Base-by-base conservation (phyloP, 2,888 invertebrate species). In the Lithophane ornitopus region DNA sequence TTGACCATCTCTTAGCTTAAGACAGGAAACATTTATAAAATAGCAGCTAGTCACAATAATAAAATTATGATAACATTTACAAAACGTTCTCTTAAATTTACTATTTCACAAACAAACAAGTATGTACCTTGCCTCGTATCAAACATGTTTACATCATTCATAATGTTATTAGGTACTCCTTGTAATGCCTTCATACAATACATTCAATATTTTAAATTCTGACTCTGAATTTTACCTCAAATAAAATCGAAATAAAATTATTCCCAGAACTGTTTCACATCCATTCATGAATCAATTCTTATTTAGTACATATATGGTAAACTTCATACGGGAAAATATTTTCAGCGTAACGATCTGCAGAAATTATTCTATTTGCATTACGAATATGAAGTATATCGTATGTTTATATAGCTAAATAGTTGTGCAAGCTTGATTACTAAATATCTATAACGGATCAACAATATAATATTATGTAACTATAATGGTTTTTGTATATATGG, bases 11-110 rank as follows among this genome's bases (percentile, higher is more conserved):
- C 95, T 95, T 95, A 95, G 89, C 91, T 89, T 94, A 95, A 89
- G 92, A 95, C 95, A 95, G 95, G 95, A 94, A 95, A 96, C 95
- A 95, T 95, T 95, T 93, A 95, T 94, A 95, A 95, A 95, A 94
- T 94, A 95, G 93, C 91, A 92, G 94, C 95, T 95, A 95, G 92
- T 93, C 94, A 94, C 93, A 94, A 94, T 94, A 93, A 92, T 94
- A 94, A 93, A 94, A 94, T 93, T 93, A 94, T 93, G 90, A 94
- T 95, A 96, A 95, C 94, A 95, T 94, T 94, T 94, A 94, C 93
- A 93, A 91, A 94, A 93, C 90, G 86, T 87, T 89, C 87, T 90
- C 87, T 89, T 89, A 91, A 88, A 88, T 90, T 90, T 87, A 91
- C 83, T 89, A 91, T 91, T 90, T 79, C 87, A 89, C 85, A 87